phyloP scores from a whole-genome alignment of 2,888 invertebrate genomes.

The Danaus chrysippus region DNA sequence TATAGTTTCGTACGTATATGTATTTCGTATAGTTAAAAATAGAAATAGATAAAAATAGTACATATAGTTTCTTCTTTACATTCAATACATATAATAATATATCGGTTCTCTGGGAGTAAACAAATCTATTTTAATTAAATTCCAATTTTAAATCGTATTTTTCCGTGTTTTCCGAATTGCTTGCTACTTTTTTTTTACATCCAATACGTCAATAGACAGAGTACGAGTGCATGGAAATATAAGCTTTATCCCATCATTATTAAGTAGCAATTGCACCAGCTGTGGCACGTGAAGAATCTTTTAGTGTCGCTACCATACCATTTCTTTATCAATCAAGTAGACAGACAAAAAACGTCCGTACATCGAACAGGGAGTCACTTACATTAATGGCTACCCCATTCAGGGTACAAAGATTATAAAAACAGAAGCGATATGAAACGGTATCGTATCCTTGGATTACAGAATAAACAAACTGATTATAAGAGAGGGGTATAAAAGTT shows the following conservation, averaged over 20 bases:
- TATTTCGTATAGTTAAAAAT: too few relatives aligned
- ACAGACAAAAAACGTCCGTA: slow-evolving; percentile 66
- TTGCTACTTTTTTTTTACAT: neutral
- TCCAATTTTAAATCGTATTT: too few relatives aligned
- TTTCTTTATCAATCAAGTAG: slow-evolving; percentile 74
- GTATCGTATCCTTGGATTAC: too few relatives aligned
- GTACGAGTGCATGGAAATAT: neutral
- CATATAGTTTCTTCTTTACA: too few relatives aligned
- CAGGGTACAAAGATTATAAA: slow-evolving; percentile 45
- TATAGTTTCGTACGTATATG: too few relatives aligned
- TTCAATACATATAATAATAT: too few relatives aligned
- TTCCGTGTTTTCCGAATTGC: too few relatives aligned
- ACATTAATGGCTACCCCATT: slow-evolving; percentile 65
- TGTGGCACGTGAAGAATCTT: slow-evolving; percentile 40
- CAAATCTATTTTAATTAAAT: too few relatives aligned
- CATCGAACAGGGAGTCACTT: slow-evolving; percentile 73
- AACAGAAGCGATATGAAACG: neutral
- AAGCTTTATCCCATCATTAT: neutral
- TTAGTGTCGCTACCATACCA: slow-evolving; percentile 64
- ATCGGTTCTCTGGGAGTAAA: too few relatives aligned
- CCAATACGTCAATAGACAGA: neutral
- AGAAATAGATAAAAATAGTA: too few relatives aligned
- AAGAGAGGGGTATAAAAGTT: too few relatives aligned
- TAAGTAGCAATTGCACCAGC: slow-evolving; percentile 28
- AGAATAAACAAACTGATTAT: too few relatives aligned